These are phyloP conservation scores for Eriosoma lanigerum DNA, from an alignment of 1,140 invertebrate genomes.

Conservation along the genomic window DNA sequence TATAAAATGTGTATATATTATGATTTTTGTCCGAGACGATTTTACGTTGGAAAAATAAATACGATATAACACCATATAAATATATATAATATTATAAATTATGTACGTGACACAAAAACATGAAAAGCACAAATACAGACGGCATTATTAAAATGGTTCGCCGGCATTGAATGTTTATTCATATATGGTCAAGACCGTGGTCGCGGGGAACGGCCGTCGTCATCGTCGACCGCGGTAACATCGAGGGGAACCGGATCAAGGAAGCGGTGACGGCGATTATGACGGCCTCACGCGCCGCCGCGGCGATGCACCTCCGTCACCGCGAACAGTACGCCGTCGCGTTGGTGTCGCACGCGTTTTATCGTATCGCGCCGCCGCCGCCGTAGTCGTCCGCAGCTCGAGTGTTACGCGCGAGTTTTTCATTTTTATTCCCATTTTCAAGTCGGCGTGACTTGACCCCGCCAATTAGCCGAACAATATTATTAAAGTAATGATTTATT, in stretches of 20 bases:
- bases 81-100: not conserved
- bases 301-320: not conserved
- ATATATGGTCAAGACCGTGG: constrained; percentile 48
- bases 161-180: constrained; percentile 43
- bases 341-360: not conserved
- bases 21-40: too few relatives aligned
- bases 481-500: too few relatives aligned
- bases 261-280: not conserved
- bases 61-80: not conserved
- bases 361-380: too few relatives aligned
- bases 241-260: constrained; percentile 45
- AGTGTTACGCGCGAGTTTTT: not conserved
- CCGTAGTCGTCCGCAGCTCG: not conserved
- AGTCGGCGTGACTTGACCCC: too few relatives aligned
- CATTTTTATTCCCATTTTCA: too few relatives aligned
- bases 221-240: not conserved
- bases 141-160: not conserved
- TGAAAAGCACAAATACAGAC: too few relatives aligned
- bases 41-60: too few relatives aligned
- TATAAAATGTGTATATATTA: too few relatives aligned
- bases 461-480: too few relatives aligned
- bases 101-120: not conserved
- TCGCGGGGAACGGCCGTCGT: not conserved
- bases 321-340: not conserved
- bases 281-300: not conserved